Conservation (phyloP, 2,888 invertebrate species). For the Abscondita cerata region DNA sequence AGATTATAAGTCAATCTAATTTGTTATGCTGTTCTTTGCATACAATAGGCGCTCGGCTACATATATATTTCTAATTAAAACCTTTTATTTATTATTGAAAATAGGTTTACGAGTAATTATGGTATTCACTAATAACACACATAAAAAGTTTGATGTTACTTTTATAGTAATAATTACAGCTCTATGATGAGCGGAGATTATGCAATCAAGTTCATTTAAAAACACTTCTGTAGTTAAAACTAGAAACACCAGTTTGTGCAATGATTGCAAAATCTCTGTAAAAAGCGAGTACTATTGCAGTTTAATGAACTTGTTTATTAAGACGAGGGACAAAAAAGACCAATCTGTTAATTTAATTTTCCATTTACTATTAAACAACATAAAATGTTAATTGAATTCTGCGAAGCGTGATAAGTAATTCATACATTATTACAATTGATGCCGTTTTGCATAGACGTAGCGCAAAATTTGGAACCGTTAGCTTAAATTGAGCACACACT, state of each 20-base stretch:
- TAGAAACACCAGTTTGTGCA: constrained; percentile 29
- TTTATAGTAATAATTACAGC: constrained; percentile 14
- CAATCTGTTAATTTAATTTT: too few relatives aligned
- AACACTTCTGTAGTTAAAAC: constrained; percentile 22
- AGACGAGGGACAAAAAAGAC: too few relatives aligned
- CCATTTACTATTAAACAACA: too few relatives aligned
- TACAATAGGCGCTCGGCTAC: too few relatives aligned
- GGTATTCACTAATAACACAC: too few relatives aligned
- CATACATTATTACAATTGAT: not conserved
- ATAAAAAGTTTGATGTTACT: constrained; percentile 1
- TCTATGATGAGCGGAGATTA: constrained; percentile 16
- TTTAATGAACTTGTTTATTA: constrained; percentile 29
- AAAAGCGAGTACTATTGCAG: constrained; percentile 21
- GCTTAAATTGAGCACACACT: constrained; percentile 4
- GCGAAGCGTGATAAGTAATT: too few relatives aligned
- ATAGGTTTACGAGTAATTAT: too few relatives aligned
- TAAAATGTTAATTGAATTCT: too few relatives aligned
- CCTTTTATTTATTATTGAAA: too few relatives aligned
- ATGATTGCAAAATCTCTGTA: constrained; percentile 24
- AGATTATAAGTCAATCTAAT: too few relatives aligned
- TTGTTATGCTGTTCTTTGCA: too few relatives aligned
- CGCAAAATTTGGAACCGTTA: constrained; percentile 3
- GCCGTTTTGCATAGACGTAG: not conserved
- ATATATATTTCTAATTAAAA: too few relatives aligned
- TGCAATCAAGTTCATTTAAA: constrained; percentile 25